phyloP scores from a whole-genome alignment of 2,888 invertebrate genomes.

The Tetragnatha montana region DNA sequence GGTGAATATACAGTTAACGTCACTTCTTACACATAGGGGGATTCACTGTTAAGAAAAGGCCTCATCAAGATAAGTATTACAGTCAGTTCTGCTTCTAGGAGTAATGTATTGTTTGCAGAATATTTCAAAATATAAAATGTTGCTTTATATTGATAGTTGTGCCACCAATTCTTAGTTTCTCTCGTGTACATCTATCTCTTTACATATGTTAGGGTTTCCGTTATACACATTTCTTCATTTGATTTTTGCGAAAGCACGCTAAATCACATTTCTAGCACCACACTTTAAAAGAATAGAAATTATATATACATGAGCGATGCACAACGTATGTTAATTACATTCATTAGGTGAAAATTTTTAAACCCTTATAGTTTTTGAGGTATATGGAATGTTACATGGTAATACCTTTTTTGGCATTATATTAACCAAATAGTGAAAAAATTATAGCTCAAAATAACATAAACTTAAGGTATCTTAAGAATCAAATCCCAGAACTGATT shows the following conservation, averaged over 20 bases:
- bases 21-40: conserved; percentile 4
- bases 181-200: not conserved
- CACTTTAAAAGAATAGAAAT: not conserved
- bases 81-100: conserved; percentile 44
- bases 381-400: too few species aligned
- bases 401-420: too few species aligned
- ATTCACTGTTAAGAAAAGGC: conserved; percentile 15
- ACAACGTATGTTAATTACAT: too few species aligned
- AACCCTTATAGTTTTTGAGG: too few species aligned
- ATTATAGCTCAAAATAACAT: too few species aligned
- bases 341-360: too few species aligned
- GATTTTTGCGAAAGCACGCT: not conserved
- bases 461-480: too few species aligned
- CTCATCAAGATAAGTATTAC: conserved; percentile 20
- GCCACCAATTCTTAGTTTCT: not conserved
- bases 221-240: not conserved
- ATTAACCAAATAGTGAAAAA: too few species aligned
- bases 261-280: not conserved
- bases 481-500: too few species aligned
- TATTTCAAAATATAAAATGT: conserved; percentile 42
- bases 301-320: not conserved
- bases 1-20: conserved; percentile 12
- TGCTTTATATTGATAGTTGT: conserved; percentile 1
- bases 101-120: conserved; percentile 30
- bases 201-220: not conserved